Evolutionary conservation across 2,113 vertebrate genomes (phyloP), one percentile per base, ranked within the genome.

Genomic region (Casuarius casuarius): DNA sequence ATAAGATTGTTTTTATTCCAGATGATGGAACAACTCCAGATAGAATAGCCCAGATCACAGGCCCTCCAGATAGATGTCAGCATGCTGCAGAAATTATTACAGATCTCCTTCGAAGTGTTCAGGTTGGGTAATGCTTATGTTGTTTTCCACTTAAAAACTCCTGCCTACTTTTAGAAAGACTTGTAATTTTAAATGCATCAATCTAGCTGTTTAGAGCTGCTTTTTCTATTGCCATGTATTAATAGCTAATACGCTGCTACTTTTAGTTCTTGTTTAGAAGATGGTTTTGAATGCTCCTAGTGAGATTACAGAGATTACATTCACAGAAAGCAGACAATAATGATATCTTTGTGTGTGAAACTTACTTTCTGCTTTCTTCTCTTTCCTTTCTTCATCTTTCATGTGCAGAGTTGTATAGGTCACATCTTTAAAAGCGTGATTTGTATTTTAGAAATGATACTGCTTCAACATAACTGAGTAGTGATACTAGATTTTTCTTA

Each of bases 21-120:
- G 99, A 99, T 97, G 99, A 99, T 78, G 99, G 99, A 89, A 99
- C 98, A 96, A 99, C 99, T 80, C 99, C 99, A 68, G 99, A 99
- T 95, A 99, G 99, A 97, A 99, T 99, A 98, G 99, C 99, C 95
- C 99, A 99, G 97, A 99, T 99, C 94, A 99, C 99, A 95, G 99
- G 99, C 46, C 99, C 99, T 77, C 99, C 99, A 62, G 99, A 99
- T 83, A 98, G 99, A 96, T 99, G 99, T 90, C 99, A 99, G 31
- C 99, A 99, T 20, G 99, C 99, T 85, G 99, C 99, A 91, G 99
- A 99, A 92, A 99, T 99, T 66, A 99, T 99, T 87, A 98, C 99
- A 29, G 99, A 99, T 91, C 98, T 99, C n/a, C 98, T 99, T 94
- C 98, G 99, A 95, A 99, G 99, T 68, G 99, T 99, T 83, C 99